Evolutionary conservation across 2,888 invertebrate species (phyloP), one percentile per base, ranked within the genome.

Genomic region (Platycheirus rosarum): DNA sequence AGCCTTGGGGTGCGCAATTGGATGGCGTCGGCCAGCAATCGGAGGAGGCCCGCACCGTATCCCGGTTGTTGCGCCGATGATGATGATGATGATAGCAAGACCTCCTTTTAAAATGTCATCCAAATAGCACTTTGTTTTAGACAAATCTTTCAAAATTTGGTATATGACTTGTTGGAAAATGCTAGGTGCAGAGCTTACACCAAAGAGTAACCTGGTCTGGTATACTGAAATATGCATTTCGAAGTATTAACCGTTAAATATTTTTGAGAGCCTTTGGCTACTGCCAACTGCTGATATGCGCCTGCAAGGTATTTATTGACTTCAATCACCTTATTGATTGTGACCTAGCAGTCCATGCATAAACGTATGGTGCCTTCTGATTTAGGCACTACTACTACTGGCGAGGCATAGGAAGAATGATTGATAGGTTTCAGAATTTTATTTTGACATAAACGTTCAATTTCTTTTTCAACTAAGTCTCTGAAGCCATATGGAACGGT

Each of bases 261-360:
- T 20, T 46, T 46, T 46, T 46, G 20, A 46, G 44, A 20, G 20
- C 20, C n/a, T 20, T 46, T 20, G 20, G 44, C 44, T 11, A 46
- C 44, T 20, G 20, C 44, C 18, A 46, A 20, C 5, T 46, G 44
- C 44, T 20, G 44, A 46, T 46, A 46, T 3, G 44, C 44, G 44
- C 44, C 44, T 5, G 44, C 44, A 46, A 46, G 44, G 44, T 44
- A 44, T 14, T 44, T 44, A 9, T 44, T 44, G 18, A 44, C 42
- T 18, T 44, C 42, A 44, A 44, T 44, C 8, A 44, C 20, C 11
- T 11, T 1, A 46, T 46, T 46, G 9, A 46, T 46, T 11, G 44
- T 46, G 18, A 46, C 44, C 44, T 46, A 20, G 44, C 44, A 46
- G 44, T 46, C 44, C 44, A 44, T 44, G 18, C 44, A 44, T 44